Evolutionary conservation across 2,113 vertebrate genomes (phyloP).

Genomic region (Dromiciops gliroides): DNA sequence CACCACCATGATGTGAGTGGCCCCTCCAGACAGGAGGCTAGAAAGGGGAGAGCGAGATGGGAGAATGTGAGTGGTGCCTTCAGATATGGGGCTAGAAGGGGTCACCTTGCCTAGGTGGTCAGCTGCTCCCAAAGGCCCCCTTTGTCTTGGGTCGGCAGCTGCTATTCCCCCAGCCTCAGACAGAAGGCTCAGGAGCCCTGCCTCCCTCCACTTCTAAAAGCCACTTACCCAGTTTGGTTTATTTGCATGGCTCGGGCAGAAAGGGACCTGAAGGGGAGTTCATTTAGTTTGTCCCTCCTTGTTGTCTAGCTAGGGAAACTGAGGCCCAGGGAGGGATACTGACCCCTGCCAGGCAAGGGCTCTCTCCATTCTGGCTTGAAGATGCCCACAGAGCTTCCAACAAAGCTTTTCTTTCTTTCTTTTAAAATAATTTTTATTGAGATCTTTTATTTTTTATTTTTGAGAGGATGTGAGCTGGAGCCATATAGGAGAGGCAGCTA

Average conservation of each 20-base stretch:
- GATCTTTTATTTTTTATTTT: background rate
- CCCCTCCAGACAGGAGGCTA: background rate
- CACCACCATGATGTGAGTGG: background rate
- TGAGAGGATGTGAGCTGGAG: background rate
- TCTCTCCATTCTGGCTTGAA: background rate
- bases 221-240: background rate
- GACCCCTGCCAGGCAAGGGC: background rate
- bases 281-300: background rate
- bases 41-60: background rate
- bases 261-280: background rate
- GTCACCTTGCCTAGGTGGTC: background rate
- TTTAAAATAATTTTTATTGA: background rate
- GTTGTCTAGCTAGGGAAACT: background rate
- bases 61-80: background rate
- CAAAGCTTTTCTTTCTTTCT: background rate
- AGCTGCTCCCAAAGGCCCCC: background rate
- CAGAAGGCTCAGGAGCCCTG: background rate
- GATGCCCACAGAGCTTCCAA: background rate
- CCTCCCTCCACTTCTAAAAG: background rate
- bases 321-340: background rate
- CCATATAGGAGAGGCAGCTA: background rate
- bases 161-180: background rate
- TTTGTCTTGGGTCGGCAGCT: background rate
- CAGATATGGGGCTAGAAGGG: background rate
- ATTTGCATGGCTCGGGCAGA: background rate